These are phyloP conservation scores for Scaptodrosophila lebanonensis DNA, from an alignment of 1,140 invertebrate species.

Conservation along the genomic window DNA sequence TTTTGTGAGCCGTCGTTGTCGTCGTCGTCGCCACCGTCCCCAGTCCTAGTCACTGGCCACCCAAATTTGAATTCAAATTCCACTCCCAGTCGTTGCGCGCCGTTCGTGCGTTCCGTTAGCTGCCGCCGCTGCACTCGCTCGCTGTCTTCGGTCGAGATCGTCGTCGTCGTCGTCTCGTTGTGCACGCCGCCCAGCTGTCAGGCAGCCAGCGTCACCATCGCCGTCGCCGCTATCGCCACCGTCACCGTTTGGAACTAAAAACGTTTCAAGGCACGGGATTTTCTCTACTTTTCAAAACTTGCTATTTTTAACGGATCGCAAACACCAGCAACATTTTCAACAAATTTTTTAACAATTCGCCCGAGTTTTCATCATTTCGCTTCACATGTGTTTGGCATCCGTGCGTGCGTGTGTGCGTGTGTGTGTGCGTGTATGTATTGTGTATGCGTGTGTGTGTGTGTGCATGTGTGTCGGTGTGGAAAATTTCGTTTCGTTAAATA, in stretches of 20 bases:
- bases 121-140: slow-evolving; percentile 1
- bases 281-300: slow-evolving; percentile 37
- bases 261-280: slow-evolving; percentile 58
- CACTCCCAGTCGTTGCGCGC: slow-evolving; percentile 13
- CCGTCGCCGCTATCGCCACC: slow-evolving; percentile 32
- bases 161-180: slow-evolving; percentile 9
- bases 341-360: slow-evolving; percentile 51
- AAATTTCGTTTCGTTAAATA: slow-evolving; percentile 58
- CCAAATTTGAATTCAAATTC: too few species aligned
- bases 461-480: slow-evolving; percentile 43
- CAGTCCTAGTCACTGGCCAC: too few species aligned
- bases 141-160: slow-evolving; percentile 11
- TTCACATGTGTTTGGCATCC: too few species aligned
- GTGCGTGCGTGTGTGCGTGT: too few species aligned
- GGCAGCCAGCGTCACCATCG: slow-evolving; percentile 9
- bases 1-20: too few species aligned
- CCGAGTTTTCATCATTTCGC: slow-evolving; percentile 48
- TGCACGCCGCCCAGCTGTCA: slow-evolving; percentile 7
- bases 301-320: slow-evolving; percentile 60
- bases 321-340: slow-evolving; percentile 35
- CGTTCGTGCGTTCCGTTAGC: slow-evolving; percentile 14
- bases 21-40: too few species aligned
- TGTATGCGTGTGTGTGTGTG: slow-evolving; percentile 9
- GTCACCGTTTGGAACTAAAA: slow-evolving; percentile 46
- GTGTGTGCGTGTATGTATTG: slow-evolving; percentile 7